Evolutionary conservation across 1,140 invertebrate genomes (phyloP).

Genomic region (Pectinophora gossypiella): DNA sequence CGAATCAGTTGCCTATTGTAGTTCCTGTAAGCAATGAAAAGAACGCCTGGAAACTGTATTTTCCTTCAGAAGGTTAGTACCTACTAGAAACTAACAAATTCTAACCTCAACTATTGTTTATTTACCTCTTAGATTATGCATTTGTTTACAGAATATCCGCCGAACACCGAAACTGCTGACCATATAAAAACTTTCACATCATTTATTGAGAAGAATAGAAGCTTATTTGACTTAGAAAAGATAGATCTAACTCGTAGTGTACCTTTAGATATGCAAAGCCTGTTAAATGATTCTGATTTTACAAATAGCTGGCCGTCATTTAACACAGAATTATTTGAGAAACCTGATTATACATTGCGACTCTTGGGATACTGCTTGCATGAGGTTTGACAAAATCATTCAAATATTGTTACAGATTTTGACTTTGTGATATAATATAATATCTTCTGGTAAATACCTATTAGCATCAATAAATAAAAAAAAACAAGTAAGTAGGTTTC

Average conservation of each 20-base stretch:
- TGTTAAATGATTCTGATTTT: constrained; percentile 79
- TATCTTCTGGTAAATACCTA: too few species aligned
- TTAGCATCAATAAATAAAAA: too few species aligned
- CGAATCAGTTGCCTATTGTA: constrained; percentile 51
- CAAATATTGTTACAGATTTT: too few species aligned
- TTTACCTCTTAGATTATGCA: too few species aligned
- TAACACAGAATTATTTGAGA: constrained; percentile 79
- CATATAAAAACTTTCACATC: constrained; percentile 75
- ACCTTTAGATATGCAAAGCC: constrained; percentile 78
- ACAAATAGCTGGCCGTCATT: constrained; percentile 78
- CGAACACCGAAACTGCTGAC: constrained; percentile 55
- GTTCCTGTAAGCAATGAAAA: constrained; percentile 60
- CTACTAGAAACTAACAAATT: too few species aligned
- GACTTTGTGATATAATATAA: too few species aligned
- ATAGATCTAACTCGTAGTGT: constrained; percentile 80
- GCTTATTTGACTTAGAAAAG: constrained; percentile 75
- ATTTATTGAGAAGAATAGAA: constrained; percentile 76
- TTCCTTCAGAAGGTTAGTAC: constrained; percentile 80
- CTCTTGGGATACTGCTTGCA: constrained; percentile 84
- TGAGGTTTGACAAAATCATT: too few species aligned
- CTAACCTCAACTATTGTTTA: too few species aligned
- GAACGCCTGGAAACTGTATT: constrained; percentile 82
- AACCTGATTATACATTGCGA: constrained; percentile 79
- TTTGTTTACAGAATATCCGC: constrained; percentile 74
- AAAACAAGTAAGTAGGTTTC: too few species aligned